phyloP scores from a whole-genome alignment of 64 coral and sea anemone species.

The Actinia equina region DNA sequence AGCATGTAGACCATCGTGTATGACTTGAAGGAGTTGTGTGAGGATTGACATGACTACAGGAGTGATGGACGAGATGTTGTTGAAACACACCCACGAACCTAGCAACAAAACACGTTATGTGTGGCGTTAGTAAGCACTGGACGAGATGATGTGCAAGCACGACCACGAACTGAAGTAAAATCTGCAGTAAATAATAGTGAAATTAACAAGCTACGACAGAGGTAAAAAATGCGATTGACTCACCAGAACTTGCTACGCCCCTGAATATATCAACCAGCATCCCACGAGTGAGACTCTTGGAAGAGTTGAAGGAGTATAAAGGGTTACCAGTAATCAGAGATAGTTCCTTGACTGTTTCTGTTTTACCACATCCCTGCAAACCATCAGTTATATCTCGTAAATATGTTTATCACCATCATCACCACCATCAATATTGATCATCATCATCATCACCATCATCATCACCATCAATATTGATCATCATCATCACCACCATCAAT shows the following conservation, averaged over 20 bases:
- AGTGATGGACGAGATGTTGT: conserved; percentile 67
- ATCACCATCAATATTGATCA: too few species aligned
- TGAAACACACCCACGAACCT: conserved; percentile 94
- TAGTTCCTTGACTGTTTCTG: conserved; percentile 74
- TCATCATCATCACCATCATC: too few species aligned
- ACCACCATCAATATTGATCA: too few species aligned
- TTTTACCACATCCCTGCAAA: conserved; percentile 76
- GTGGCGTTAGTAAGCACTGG: neutral
- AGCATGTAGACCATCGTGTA: conserved; percentile 52
- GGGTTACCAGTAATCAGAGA: conserved; percentile 61
- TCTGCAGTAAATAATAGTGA: neutral
- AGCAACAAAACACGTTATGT: neutral
- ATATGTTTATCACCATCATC: neutral
- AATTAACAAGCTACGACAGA: neutral
- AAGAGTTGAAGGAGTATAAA: conserved; percentile 72
- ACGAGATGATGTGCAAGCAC: too few species aligned
- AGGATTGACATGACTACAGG: conserved; percentile 64
- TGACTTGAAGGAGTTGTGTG: conserved; percentile 46
- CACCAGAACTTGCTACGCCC: conserved; percentile 92
- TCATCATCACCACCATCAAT: too few species aligned
- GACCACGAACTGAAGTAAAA: too few species aligned
- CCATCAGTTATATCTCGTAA: neutral
- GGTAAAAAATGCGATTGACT: neutral
- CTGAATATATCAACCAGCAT: conserved; percentile 76
- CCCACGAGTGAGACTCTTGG: conserved; percentile 38